These are phyloP conservation scores for Daphoenositta chrysoptera DNA, from an alignment of 2,113 vertebrate species.

Conservation along the genomic window DNA sequence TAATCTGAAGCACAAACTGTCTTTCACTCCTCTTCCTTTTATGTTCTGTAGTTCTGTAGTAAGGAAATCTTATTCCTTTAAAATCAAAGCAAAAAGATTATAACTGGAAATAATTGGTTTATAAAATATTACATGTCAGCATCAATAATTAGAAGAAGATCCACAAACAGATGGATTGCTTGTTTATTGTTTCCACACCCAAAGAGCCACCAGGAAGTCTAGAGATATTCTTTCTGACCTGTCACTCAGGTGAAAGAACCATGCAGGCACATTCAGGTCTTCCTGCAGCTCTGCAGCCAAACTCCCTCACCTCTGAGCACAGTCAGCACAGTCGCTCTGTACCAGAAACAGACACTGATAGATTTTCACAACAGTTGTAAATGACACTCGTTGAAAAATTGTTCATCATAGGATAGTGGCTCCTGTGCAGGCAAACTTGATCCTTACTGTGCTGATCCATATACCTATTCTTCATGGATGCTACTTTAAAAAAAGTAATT, in stretches of 20 bases:
- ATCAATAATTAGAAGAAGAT: neutral
- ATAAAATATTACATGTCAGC: neutral
- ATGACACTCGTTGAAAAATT: neutral
- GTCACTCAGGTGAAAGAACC: neutral
- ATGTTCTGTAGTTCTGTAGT: neutral
- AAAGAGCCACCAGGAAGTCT: neutral
- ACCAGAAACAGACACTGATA: neutral
- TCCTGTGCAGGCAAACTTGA: neutral
- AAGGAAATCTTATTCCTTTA: neutral
- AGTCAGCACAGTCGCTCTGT: neutral
- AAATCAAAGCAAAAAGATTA: neutral
- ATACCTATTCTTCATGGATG: neutral
- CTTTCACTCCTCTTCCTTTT: neutral
- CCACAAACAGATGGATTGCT: neutral
- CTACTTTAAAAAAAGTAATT: neutral
- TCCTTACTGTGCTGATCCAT: neutral
- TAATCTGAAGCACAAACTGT: conserved; percentile 19
- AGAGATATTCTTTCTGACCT: neutral
- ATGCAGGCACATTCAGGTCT: neutral
- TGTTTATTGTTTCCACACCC: neutral
- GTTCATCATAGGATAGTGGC: neutral
- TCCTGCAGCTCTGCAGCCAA: neutral
- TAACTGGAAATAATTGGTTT: neutral
- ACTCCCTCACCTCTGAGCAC: neutral
- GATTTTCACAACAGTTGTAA: neutral